Conservation (phyloP, 2,888 invertebrate species). For the Chironomus riparius region DNA sequence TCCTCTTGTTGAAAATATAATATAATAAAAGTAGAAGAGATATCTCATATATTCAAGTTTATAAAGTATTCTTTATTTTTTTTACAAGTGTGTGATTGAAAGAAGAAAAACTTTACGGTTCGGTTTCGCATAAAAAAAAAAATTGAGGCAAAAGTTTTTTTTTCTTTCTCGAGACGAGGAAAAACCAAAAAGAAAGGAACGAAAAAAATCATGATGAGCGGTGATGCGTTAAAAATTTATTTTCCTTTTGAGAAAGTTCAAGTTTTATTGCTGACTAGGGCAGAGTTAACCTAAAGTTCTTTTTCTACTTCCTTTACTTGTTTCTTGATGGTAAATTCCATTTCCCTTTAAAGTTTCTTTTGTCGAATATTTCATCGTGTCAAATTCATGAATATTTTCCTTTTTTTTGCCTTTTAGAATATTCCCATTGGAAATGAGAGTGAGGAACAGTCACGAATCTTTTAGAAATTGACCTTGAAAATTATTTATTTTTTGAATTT, state of each 20-base stretch:
- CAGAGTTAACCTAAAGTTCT: not conserved
- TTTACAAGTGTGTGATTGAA: too few species aligned
- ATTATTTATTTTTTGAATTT: not conserved
- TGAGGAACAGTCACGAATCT: not conserved
- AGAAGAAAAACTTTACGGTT: too few species aligned
- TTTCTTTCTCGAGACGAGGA: not conserved
- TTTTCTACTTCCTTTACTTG: not conserved
- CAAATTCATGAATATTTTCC: not conserved
- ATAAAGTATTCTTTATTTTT: too few species aligned
- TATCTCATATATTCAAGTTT: too few species aligned
- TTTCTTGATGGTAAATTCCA: not conserved
- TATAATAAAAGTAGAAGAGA: too few species aligned
- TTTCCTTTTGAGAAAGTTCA: constrained; percentile 5
- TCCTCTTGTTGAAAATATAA: too few species aligned
- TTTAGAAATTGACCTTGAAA: not conserved
- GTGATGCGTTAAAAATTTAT: constrained; percentile 21
- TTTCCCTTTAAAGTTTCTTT: not conserved
- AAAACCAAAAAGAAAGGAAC: not conserved
- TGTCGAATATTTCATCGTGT: not conserved
- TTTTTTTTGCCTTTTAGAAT: not conserved
- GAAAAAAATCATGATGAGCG: constrained; percentile 1
- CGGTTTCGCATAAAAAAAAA: too few species aligned
- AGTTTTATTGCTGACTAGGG: constrained; percentile 10
- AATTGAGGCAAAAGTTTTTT: too few species aligned
- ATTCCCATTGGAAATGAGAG: not conserved